phyloP scores from a whole-genome alignment of 2,888 invertebrate genomes.

The Griposia aprilina region DNA sequence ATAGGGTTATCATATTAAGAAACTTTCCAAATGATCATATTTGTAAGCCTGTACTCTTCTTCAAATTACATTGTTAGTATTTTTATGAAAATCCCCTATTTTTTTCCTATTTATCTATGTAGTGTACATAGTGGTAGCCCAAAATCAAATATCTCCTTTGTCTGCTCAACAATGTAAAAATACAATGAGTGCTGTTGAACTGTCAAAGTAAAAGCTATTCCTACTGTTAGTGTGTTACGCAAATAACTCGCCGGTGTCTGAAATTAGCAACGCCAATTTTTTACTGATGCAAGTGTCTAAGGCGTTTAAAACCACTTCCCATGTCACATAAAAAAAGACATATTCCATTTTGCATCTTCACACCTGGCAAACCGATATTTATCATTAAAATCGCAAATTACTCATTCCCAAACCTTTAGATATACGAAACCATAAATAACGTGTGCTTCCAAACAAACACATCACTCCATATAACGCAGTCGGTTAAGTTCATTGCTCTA shows the following conservation, averaged over 20 bases:
- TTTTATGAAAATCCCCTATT: no score
- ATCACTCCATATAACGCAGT: constrained; percentile 27
- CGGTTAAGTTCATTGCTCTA: constrained; percentile 63
- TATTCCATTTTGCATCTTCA: neutral
- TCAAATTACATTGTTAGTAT: no score
- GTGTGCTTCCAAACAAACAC: constrained; percentile 16
- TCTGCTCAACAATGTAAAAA: no score
- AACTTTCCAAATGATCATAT: no score
- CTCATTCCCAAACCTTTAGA: neutral
- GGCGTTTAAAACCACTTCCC: neutral
- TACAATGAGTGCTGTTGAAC: no score
- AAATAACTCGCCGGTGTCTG: no score
- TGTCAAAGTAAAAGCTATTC: neutral
- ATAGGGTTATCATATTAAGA: no score
- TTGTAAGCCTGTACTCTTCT: no score
- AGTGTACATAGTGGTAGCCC: no score
- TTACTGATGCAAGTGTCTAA: neutral
- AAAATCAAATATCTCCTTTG: no score
- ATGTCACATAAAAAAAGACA: neutral
- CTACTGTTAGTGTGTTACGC: neutral
- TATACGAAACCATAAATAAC: constrained; percentile 6
- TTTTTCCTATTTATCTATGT: no score
- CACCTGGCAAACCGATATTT: neutral
- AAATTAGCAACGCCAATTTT: neutral
- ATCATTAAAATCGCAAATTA: constrained; percentile 2